Conservation (phyloP, 2,888 invertebrate genomes). For the Catocala sponsa region DNA sequence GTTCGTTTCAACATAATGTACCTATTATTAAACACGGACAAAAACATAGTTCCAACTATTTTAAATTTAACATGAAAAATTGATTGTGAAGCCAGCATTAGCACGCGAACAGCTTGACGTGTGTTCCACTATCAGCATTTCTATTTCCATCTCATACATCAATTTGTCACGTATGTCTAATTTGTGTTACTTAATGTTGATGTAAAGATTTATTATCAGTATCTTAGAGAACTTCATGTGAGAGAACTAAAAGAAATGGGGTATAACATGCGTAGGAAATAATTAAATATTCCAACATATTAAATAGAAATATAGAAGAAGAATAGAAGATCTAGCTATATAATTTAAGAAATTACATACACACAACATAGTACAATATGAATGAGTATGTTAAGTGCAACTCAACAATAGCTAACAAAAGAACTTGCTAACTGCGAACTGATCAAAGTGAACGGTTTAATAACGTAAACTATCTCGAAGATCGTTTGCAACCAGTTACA, state of each 20-base stretch:
- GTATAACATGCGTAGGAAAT: neutral
- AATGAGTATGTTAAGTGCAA: constrained; percentile 24
- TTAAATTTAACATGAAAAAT: constrained; percentile 85
- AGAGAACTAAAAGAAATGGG: constrained; percentile 3
- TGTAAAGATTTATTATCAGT: constrained; percentile 77
- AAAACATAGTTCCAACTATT: constrained; percentile 64
- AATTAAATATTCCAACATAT: no score
- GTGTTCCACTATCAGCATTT: constrained; percentile 80
- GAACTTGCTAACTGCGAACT: constrained; percentile 44
- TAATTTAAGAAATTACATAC: no score
- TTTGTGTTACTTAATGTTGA: constrained; percentile 78
- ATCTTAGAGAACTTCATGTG: constrained; percentile 20
- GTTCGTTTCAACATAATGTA: constrained; percentile 45
- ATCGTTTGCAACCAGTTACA: constrained; percentile 32
- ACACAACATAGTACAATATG: no score
- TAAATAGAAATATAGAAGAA: no score
- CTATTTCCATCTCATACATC: constrained; percentile 76
- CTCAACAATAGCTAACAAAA: constrained; percentile 39
- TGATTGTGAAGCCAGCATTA: constrained; percentile 73
- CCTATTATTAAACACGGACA: constrained; percentile 51
- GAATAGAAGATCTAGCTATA: no score
- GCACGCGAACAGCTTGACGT: constrained; percentile 77
- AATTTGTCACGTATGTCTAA: constrained; percentile 85
- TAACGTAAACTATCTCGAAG: constrained; percentile 36
- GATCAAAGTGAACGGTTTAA: constrained; percentile 45